phyloP scores from a whole-genome alignment of 2,888 invertebrate genomes.

The Chalcosyrphus nemorum region DNA sequence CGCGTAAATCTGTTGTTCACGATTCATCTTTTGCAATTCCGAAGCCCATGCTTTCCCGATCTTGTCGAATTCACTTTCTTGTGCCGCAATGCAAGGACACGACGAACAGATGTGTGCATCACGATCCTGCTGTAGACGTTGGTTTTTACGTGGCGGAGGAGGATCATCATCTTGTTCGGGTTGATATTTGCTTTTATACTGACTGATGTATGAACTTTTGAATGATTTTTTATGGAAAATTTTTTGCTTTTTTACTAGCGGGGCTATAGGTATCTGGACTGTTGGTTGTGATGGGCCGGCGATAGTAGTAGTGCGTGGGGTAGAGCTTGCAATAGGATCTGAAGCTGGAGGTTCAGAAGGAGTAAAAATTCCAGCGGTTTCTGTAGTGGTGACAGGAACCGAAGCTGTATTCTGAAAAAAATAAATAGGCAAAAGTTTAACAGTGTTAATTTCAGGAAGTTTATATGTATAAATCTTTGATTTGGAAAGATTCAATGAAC shows the following conservation, averaged over 20 bases:
- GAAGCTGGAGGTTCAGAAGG: neutral
- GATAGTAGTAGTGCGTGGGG: neutral
- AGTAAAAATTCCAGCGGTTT: no score
- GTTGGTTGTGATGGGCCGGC: neutral
- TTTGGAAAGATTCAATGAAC: no score
- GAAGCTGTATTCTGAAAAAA: no score
- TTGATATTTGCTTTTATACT: neutral
- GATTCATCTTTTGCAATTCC: constrained; percentile 59
- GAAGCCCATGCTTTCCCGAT: constrained; percentile 67
- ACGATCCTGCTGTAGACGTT: neutral
- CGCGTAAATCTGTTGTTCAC: constrained; percentile 65
- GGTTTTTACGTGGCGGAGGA: constrained; percentile 2
- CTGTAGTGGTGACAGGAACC: no score
- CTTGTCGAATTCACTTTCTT: constrained; percentile 50
- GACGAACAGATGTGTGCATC: constrained; percentile 19
- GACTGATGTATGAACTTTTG: neutral
- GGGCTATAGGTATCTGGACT: no score
- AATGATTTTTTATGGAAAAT: neutral
- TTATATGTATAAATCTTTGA: no score
- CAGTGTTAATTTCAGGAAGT: no score
- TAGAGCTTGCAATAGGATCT: neutral
- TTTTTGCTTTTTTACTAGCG: no score
- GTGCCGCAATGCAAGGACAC: constrained; percentile 42
- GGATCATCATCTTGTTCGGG: no score
- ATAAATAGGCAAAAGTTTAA: no score